Percentiles rank a stretch among this genome's conserved stretches.
phyloP scores from a whole-genome alignment of 2,797 vertebrate species.

The Pseudocheirus occidentalis region DNA sequence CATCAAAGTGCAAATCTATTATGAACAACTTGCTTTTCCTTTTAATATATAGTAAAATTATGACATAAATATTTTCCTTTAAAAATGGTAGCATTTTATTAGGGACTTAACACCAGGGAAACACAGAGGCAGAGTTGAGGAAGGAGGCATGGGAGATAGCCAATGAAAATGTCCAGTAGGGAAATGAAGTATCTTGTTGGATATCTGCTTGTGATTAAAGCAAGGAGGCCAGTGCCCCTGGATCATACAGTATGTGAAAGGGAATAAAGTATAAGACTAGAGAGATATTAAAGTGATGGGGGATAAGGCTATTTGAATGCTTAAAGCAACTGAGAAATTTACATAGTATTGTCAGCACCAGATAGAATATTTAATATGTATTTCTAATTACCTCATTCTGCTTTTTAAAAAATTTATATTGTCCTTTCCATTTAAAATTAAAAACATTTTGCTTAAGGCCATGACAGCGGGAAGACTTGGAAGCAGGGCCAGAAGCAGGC shows the following conservation, averaged over 20 bases:
- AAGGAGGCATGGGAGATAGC: neutral
- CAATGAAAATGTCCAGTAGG: neutral
- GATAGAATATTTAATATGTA: neutral
- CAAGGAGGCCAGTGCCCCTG: neutral
- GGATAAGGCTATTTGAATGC: neutral
- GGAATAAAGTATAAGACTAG: neutral
- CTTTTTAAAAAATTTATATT: neutral
- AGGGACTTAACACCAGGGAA: neutral
- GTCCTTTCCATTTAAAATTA: neutral
- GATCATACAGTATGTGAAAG: neutral
- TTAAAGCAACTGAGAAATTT: neutral
- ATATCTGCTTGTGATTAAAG: neutral
- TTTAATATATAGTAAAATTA: neutral
- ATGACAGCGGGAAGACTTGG: neutral
- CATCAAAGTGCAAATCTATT: neutral
- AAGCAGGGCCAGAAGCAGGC: neutral
- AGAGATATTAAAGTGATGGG: neutral
- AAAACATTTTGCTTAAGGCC: neutral
- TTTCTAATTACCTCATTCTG: neutral
- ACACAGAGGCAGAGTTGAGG: neutral
- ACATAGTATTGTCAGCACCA: neutral
- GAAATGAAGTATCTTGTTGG: neutral
- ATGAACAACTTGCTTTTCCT: neutral
- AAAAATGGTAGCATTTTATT: neutral
- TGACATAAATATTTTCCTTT: neutral